These are phyloP conservation scores for Drosophila monieri DNA, from an alignment of 2,888 invertebrate genomes.

Conservation along the genomic window DNA sequence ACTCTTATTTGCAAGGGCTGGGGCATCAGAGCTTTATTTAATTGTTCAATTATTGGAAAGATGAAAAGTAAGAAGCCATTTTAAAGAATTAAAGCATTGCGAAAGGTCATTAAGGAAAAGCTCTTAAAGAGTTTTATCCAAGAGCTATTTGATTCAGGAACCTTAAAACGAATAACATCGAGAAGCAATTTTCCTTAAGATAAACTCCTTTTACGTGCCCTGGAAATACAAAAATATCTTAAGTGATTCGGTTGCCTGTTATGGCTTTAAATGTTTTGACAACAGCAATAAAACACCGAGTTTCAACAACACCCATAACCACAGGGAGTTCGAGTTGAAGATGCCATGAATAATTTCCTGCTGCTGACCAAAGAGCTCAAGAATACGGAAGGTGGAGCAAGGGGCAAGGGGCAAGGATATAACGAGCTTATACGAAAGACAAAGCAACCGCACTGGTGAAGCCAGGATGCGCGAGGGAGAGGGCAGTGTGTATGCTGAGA, in stretches of 20 bases:
- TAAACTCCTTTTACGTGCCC: neutral
- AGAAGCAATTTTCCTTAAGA: neutral
- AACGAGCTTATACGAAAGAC: constrained; percentile 25
- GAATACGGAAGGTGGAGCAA: neutral
- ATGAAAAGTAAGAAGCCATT: neutral
- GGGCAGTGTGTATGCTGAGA: constrained; percentile 22
- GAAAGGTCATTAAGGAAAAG: no score
- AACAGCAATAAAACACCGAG: constrained; percentile 69
- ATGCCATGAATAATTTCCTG: constrained; percentile 64
- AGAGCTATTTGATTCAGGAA: neutral
- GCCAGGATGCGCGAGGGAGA: constrained; percentile 9
- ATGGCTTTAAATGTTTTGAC: constrained; percentile 30
- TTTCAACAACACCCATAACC: constrained; percentile 32
- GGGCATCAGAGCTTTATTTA: neutral
- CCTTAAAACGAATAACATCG: neutral
- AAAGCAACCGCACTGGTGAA: constrained; percentile 41
- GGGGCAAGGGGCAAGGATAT: neutral
- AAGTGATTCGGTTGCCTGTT: neutral
- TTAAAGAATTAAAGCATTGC: no score
- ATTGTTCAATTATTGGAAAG: no score
- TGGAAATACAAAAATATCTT: neutral
- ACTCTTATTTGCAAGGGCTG: neutral
- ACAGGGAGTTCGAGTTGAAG: constrained; percentile 44
- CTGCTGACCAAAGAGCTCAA: constrained; percentile 24
- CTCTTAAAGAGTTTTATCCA: neutral